Conservation (phyloP, 2,113 vertebrate species). For the Dipodomys stephensi region DNA sequence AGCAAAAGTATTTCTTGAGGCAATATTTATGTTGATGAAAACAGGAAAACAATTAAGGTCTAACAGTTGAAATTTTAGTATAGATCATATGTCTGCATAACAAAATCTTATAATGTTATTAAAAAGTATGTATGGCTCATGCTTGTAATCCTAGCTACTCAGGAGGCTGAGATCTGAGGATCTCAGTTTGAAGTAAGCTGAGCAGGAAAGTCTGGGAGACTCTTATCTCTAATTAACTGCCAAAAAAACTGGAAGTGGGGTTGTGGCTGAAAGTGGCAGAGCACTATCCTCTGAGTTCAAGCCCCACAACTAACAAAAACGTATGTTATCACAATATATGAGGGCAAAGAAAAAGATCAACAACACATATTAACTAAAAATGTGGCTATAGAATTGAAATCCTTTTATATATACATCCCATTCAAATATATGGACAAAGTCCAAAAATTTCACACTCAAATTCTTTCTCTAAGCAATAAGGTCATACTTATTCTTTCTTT, state of each 20-base stretch:
- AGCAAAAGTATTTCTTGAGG: not conserved
- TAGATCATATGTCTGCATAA: constrained; percentile 33
- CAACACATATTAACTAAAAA: constrained; percentile 16
- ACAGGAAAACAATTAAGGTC: constrained; percentile 4
- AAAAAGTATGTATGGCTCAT: not conserved
- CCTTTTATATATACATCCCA: not conserved
- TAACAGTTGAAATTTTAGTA: constrained; percentile 1
- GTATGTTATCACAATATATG: constrained; percentile 10
- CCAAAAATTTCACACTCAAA: not conserved
- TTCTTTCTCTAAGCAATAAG: not conserved
- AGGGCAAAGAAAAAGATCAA: not conserved
- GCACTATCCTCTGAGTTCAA: too few species aligned
- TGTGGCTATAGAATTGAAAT: not conserved
- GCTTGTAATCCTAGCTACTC: too few species aligned
- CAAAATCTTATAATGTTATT: not conserved
- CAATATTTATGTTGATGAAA: constrained; percentile 44
- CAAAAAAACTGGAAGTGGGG: too few species aligned
- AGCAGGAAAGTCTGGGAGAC: too few species aligned
- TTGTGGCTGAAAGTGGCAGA: too few species aligned
- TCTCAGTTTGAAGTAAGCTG: too few species aligned
- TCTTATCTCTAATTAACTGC: too few species aligned
- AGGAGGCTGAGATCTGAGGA: too few species aligned
- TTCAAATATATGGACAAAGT: not conserved
- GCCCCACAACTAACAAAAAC: too few species aligned
- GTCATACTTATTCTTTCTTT: not conserved